Conservation (phyloP, 23 tunicate species). For the Aplidium turbinatum region DNA sequence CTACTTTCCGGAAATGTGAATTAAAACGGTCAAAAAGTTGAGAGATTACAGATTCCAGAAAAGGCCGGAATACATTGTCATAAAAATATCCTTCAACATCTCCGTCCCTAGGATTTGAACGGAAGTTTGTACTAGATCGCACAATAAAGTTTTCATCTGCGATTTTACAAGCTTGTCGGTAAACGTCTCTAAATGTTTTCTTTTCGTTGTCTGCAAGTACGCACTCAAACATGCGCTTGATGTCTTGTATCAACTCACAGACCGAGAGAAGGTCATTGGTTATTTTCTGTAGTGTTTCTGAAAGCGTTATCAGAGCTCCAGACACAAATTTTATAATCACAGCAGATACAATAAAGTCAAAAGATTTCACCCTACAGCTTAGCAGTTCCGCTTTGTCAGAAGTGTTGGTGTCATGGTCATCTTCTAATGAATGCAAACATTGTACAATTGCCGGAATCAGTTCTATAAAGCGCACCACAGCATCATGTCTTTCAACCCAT, state of each 20-base stretch:
- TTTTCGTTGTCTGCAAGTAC: background rate
- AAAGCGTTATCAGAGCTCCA: slow-evolving; percentile 24
- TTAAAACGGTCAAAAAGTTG: background rate
- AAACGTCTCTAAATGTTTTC: slow-evolving; percentile 1
- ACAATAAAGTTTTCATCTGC: background rate
- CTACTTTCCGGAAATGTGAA: slow-evolving; percentile 5
- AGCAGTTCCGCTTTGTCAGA: slow-evolving; percentile 13
- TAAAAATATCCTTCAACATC: slow-evolving; percentile 15
- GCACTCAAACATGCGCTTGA: slow-evolving; percentile 11
- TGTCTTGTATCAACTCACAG: slow-evolving; percentile 13
- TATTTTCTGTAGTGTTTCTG: slow-evolving; percentile 19
- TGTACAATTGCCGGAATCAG: slow-evolving; percentile 32
- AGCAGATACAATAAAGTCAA: slow-evolving; percentile 25
- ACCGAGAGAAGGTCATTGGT: slow-evolving; percentile 19
- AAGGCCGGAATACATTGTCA: slow-evolving; percentile 1
- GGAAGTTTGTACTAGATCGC: background rate
- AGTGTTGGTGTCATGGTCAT: slow-evolving; percentile 22
- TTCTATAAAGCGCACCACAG: slow-evolving; percentile 25
- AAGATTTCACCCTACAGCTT: slow-evolving; percentile 6
- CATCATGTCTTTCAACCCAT: slow-evolving; percentile 55
- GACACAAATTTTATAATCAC: slow-evolving; percentile 14
- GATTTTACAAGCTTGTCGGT: background rate
- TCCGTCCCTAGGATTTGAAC: slow-evolving; percentile 6
- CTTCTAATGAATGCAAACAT: slow-evolving; percentile 28
- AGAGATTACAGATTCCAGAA: slow-evolving; percentile 14